These are phyloP conservation scores for Paramacrobiotus metropolitanus DNA, from an alignment of 1,140 invertebrate genomes.

Conservation along the genomic window DNA sequence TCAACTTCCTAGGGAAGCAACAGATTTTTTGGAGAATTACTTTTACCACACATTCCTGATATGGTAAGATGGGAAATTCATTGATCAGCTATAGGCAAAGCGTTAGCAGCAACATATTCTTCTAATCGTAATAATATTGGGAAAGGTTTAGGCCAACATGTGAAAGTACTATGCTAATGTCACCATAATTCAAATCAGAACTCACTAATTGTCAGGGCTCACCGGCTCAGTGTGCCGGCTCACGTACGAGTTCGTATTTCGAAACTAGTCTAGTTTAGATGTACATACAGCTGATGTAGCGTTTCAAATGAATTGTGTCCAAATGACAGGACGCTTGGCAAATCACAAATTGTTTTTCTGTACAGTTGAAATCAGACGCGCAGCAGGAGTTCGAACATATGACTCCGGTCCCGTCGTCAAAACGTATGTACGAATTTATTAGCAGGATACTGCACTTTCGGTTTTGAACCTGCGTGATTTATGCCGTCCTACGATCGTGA, in stretches of 20 bases:
- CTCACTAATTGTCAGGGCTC: too few species aligned
- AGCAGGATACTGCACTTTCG: too few species aligned
- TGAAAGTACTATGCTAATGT: not conserved
- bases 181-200: too few species aligned
- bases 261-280: too few species aligned
- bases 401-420: conserved; percentile 48
- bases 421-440: conserved; percentile 8
- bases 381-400: conserved; percentile 51
- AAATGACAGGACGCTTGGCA: too few species aligned
- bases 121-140: not conserved
- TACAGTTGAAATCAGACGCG: conserved; percentile 57
- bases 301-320: too few species aligned
- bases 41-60: conserved; percentile 64
- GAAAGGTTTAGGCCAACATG: not conserved
- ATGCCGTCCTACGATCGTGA: too few species aligned
- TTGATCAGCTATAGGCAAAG: not conserved
- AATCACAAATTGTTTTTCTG: conserved; percentile 11
- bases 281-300: too few species aligned
- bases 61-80: conserved; percentile 33
- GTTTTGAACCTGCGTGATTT: conserved; percentile 13
- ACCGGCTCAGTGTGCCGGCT: too few species aligned
- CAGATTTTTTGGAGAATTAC: conserved; percentile 88
- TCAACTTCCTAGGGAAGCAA: conserved; percentile 82
- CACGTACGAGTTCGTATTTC: too few species aligned
- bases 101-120: too few species aligned